Evolutionary conservation across 1,140 invertebrate genomes (phyloP), one percentile per base, ranked within the genome.

Genomic region (Zeugodacus cucurbitae): DNA sequence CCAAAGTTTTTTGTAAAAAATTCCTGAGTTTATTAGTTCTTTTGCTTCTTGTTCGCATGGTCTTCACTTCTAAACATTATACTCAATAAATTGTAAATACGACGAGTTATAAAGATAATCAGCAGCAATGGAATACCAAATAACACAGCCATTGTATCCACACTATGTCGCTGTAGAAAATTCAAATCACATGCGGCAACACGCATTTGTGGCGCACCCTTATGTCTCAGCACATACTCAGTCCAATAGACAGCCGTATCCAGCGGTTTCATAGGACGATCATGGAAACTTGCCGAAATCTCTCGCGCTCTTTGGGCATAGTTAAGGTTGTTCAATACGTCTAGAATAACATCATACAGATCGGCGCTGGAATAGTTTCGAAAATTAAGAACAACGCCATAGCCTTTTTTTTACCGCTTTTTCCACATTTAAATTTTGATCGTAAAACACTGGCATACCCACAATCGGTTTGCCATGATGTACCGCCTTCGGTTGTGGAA

Each of bases 401-500:
- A 94, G 2, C 94, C 95, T n/a, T 11, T 92, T 91, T 74, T 93
- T 89, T 78, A 94, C 91, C 10, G 94, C 93, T 87, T 94, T 93
- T 29, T 94, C 90, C 26, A 95, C 91, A 90, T 96, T 96, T 57
- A 94, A 93, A 17, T 91, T 92, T 90, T 97, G 96, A 91, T 96
- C 96, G 37, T 94, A 94, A 78, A 96, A 95, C 22, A 97, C 93
- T n/a, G 97, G 96, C 78, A 97, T 93, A 3, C 95, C 96, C 41
- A 97, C 93, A 10, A 97, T 94, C 0, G 96, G 96, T 10, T 96
- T 95, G 88, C 95, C 95, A 89, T 96, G 95, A 92, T 95, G 95
- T 1, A 97, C 92, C 6, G 96, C 95, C 92, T 97, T 96, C 34
- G 95, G 95, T 90, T 97, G 96, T 0, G 96, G 96, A 82, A 96